Conservation (phyloP, 1,140 invertebrate species). For the Littorina saxatilis region DNA sequence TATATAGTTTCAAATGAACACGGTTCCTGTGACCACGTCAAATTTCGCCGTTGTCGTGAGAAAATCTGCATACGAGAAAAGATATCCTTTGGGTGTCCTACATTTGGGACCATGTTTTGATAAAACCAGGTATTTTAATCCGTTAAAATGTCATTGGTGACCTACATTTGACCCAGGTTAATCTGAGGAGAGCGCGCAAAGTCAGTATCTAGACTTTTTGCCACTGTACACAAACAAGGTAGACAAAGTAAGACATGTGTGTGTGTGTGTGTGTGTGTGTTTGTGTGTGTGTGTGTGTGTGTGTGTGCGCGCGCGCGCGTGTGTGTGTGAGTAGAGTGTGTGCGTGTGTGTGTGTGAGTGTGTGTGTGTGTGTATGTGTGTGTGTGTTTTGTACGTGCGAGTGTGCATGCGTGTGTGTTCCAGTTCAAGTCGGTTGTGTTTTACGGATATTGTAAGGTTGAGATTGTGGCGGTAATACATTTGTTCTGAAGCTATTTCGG, state of each 20-base stretch:
- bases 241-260: too few relatives aligned
- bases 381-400: background rate
- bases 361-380: background rate
- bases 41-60: too few relatives aligned
- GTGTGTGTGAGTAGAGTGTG: background rate
- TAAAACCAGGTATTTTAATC: too few relatives aligned
- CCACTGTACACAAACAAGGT: too few relatives aligned
- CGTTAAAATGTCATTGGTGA: background rate
- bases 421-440: background rate
- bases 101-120: too few relatives aligned
- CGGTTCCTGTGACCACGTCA: too few relatives aligned
- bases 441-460: background rate
- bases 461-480: background rate
- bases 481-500: background rate
- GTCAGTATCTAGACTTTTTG: background rate
- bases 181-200: background rate
- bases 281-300: slow-evolving; percentile 1
- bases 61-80: too few relatives aligned
- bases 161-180: background rate
- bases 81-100: too few relatives aligned
- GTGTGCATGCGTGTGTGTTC: background rate
- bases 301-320: background rate
- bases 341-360: background rate
- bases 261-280: too few relatives aligned
- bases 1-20: too few relatives aligned